Percentiles rank a stretch among this genome's conserved stretches.
phyloP scores from a whole-genome alignment of 2,797 vertebrate species.

The Cynodonichthys magdalenae region DNA sequence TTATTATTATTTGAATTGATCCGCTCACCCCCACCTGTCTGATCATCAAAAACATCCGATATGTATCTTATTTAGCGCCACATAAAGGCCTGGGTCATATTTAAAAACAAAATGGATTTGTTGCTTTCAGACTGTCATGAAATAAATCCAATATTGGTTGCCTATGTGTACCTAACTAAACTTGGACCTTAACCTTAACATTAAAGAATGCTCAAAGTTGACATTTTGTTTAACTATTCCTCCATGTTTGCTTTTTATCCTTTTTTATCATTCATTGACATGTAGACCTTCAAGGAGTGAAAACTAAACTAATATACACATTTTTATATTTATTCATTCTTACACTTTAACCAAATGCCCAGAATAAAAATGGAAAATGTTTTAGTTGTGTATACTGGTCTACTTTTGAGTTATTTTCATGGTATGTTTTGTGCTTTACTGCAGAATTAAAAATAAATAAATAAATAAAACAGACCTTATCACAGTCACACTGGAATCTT shows the following conservation, averaged over 20 bases:
- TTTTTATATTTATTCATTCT: not conserved
- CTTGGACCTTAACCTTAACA: not conserved
- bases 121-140: no score
- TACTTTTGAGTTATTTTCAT: not conserved
- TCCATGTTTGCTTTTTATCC: not conserved
- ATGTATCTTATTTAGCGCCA: no score
- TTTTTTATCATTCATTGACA: no score
- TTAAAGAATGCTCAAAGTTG: not conserved
- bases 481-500: constrained; percentile 16
- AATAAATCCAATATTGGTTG: no score
- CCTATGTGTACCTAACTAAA: not conserved
- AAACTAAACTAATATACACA: not conserved
- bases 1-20: no score
- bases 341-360: not conserved
- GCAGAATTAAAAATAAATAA: constrained; percentile 10
- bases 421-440: not conserved
- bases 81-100: no score
- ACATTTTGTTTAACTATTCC: not conserved
- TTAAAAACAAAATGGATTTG: no score
- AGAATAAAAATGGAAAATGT: not conserved
- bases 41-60: no score
- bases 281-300: not conserved
- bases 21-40: no score
- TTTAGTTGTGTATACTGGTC: constrained; percentile 4
- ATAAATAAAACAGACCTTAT: constrained; percentile 4